phyloP scores from a whole-genome alignment of 2,797 vertebrate genomes.

The Remorina albescens region DNA sequence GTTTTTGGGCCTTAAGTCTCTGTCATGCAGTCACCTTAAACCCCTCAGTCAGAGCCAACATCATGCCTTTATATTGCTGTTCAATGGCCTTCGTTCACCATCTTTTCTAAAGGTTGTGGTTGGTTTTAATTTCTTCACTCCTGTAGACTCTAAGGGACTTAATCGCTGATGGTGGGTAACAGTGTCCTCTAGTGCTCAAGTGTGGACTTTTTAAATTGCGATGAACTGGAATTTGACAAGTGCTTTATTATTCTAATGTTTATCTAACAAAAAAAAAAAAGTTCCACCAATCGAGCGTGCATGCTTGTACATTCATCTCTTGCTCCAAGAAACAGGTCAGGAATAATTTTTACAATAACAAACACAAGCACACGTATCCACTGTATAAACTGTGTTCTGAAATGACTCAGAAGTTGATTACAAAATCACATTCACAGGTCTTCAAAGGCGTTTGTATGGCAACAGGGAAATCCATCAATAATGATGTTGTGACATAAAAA shows the following conservation, averaged over 20 bases:
- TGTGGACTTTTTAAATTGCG: constrained; percentile 29
- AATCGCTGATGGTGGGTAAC: constrained; percentile 46
- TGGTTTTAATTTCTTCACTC: constrained; percentile 16
- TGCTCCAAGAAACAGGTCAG: constrained; percentile 40
- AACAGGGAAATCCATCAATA: constrained; percentile 10
- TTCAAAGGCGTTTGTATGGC: background rate
- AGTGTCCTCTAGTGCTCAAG: constrained; percentile 55
- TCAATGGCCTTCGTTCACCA: constrained; percentile 70
- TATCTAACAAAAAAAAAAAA: no score
- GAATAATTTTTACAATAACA: constrained; percentile 44
- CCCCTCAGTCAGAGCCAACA: constrained; percentile 56
- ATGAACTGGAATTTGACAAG: constrained; percentile 46
- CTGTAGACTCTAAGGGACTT: constrained; percentile 34
- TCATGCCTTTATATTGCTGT: constrained; percentile 75
- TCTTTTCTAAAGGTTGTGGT: constrained; percentile 49
- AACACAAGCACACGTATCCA: constrained; percentile 53
- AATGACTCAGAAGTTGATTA: constrained; percentile 17
- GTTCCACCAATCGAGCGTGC: constrained; percentile 8
- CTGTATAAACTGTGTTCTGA: constrained; percentile 33
- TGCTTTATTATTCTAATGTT: no score
- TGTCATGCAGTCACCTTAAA: constrained; percentile 59
- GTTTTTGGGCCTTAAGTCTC: constrained; percentile 76
- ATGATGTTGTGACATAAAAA: constrained; percentile 29
- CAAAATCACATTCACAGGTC: constrained; percentile 12
- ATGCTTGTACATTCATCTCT: constrained; percentile 30